phyloP scores from a whole-genome alignment of 2,113 vertebrate genomes.

The Mesembrinibis cayennensis region DNA sequence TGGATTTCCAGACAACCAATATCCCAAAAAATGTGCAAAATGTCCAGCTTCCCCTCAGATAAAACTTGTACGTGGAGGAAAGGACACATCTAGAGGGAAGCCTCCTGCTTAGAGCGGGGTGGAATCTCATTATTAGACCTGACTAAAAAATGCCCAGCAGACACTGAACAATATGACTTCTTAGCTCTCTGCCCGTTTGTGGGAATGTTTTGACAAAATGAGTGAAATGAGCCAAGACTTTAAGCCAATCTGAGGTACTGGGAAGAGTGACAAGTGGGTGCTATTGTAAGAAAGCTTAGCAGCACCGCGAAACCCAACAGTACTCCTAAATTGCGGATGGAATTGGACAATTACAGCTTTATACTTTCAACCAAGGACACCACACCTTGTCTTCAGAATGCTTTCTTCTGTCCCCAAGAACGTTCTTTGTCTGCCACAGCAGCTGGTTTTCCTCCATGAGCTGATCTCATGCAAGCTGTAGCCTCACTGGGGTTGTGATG shows the following conservation, averaged over 20 bases:
- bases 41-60: background rate
- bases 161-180: background rate
- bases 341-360: background rate
- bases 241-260: background rate
- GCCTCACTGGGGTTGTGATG: background rate
- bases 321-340: background rate
- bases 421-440: background rate
- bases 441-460: background rate
- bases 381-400: background rate
- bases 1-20: background rate
- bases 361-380: background rate
- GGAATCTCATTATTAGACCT: background rate
- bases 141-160: background rate
- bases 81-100: background rate
- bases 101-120: background rate
- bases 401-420: background rate
- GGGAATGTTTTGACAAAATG: background rate
- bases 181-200: background rate
- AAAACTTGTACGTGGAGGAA: background rate
- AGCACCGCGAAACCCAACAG: background rate
- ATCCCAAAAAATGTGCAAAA: background rate
- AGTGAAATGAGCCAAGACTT: background rate
- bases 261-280: background rate
- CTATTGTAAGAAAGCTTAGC: background rate
- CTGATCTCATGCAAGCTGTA: background rate